These are phyloP conservation scores for Bagarius yarrelli DNA, from an alignment of 2,113 vertebrate genomes.

Conservation along the genomic window DNA sequence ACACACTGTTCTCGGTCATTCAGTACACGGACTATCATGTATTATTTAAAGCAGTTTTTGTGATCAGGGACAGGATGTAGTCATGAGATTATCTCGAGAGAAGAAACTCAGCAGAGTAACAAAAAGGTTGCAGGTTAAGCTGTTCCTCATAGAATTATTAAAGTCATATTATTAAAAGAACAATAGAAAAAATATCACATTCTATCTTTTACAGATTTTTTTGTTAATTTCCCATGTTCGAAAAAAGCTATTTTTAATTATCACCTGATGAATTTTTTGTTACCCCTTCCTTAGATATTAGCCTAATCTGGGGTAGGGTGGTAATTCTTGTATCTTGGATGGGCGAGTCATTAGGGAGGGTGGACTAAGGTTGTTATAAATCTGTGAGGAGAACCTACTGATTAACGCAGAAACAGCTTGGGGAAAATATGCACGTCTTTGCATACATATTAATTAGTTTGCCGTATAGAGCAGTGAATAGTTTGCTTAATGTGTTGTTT, in stretches of 20 bases:
- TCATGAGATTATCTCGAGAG: background rate
- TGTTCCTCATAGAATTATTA: too few relatives aligned
- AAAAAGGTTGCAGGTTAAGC: too few relatives aligned
- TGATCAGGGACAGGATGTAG: background rate
- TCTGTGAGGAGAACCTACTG: conserved; percentile 54
- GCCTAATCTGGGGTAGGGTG: too few relatives aligned
- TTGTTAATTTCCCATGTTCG: too few relatives aligned
- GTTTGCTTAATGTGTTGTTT: background rate
- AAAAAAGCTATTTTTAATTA: too few relatives aligned
- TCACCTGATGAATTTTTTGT: too few relatives aligned
- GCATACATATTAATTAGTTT: conserved; percentile 7
- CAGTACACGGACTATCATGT: background rate
- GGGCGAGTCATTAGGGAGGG: conserved; percentile 60
- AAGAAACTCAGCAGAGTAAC: background rate
- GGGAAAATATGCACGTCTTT: conserved; percentile 66
- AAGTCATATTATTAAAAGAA: too few relatives aligned
- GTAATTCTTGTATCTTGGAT: conserved; percentile 48
- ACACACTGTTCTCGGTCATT: background rate
- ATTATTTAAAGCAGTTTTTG: background rate
- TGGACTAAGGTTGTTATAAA: conserved; percentile 37
- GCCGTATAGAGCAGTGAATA: background rate
- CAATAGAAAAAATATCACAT: too few relatives aligned
- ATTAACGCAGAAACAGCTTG: conserved; percentile 65
- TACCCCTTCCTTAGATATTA: too few relatives aligned
- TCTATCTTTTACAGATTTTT: too few relatives aligned